These are phyloP conservation scores for Neoaliturus tenellus DNA, from an alignment of 2,888 invertebrate genomes.

Conservation along the genomic window DNA sequence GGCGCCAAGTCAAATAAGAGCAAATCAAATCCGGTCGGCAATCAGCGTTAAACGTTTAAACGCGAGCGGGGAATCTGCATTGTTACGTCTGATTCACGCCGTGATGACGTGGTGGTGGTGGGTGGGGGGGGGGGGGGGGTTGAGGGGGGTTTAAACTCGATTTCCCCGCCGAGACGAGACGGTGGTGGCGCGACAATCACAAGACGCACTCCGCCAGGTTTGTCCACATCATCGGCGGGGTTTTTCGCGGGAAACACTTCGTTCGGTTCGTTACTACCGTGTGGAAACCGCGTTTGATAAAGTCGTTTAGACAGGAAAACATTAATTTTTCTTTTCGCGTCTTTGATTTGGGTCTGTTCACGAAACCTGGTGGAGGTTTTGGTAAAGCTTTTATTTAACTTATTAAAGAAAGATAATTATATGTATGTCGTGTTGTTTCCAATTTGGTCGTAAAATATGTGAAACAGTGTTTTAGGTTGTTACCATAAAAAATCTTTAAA, in stretches of 20 bases:
- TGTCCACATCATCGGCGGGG: background rate
- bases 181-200: background rate
- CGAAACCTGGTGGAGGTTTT: too few species aligned
- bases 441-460: too few species aligned
- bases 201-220: background rate
- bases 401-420: too few species aligned
- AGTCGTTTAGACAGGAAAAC: too few species aligned
- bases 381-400: too few species aligned
- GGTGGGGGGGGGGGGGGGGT: background rate
- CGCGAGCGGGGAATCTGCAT: constrained; percentile 17
- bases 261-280: too few species aligned
- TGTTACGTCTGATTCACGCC: constrained; percentile 36
- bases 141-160: background rate
- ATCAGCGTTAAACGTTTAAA: constrained; percentile 44
- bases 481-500: too few species aligned
- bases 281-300: too few species aligned
- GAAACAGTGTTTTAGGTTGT: too few species aligned
- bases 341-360: too few species aligned
- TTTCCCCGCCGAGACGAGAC: background rate
- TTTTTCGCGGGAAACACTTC: background rate
- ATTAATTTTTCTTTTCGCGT: too few species aligned
- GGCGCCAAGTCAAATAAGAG: background rate
- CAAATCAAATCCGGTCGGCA: constrained; percentile 4
- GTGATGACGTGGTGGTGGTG: background rate
- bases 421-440: too few species aligned